A percentile compares a stretch with the other conserved stretches of the same genome.
Conservation (phyloP, 2,113 vertebrate species). For the Tichodroma muraria region DNA sequence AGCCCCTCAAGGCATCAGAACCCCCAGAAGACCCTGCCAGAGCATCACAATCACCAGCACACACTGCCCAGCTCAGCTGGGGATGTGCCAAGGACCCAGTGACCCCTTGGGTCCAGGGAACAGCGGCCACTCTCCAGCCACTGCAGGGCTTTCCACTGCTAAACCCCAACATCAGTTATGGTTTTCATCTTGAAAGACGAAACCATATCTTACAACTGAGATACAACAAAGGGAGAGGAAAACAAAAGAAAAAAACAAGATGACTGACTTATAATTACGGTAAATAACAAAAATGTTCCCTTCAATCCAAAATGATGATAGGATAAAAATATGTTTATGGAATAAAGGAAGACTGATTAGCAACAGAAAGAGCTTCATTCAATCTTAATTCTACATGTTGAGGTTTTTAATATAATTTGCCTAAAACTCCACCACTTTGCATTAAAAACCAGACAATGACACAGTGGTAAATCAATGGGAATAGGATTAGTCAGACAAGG, state of each 20-base stretch:
- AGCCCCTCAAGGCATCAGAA: too few species aligned
- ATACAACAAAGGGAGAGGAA: not conserved
- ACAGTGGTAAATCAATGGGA: not conserved
- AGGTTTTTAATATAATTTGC: not conserved
- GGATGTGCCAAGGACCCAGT: not conserved
- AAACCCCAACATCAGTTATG: not conserved
- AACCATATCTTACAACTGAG: not conserved
- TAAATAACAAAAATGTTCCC: not conserved
- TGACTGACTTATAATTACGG: not conserved
- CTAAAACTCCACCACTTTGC: not conserved
- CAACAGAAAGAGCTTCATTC: not conserved
- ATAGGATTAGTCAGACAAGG: not conserved
- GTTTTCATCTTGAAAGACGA: not conserved
- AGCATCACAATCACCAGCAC: not conserved
- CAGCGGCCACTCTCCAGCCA: not conserved
- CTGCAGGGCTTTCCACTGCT: not conserved
- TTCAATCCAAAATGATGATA: not conserved
- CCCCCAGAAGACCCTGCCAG: not conserved
- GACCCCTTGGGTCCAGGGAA: not conserved
- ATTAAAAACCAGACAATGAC: not conserved
- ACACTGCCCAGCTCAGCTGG: fast-evolving
- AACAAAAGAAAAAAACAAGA: not conserved
- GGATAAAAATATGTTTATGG: not conserved
- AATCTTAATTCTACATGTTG: not conserved
- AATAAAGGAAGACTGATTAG: not conserved